Evolutionary conservation across 2,113 vertebrate species (phyloP).

Genomic region (Anser brachyrhynchus): DNA sequence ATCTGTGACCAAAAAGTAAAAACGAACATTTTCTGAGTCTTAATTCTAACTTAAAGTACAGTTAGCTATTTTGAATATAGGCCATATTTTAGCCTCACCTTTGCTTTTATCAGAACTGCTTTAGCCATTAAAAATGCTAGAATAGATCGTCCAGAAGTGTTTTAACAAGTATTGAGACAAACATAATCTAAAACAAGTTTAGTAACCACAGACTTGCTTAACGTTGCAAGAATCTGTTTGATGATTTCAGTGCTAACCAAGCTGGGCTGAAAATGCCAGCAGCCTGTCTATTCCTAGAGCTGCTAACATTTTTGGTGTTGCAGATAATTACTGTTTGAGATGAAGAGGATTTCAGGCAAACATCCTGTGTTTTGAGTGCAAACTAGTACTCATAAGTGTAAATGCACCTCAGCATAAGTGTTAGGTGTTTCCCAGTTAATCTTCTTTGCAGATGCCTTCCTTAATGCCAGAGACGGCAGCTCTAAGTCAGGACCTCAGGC

Average conservation of each 20-base stretch:
- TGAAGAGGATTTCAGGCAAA: not conserved
- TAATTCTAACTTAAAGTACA: not conserved
- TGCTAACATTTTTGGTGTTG: not conserved
- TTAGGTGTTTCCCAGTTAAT: not conserved
- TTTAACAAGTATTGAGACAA: not conserved
- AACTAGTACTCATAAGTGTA: not conserved
- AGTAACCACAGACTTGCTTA: not conserved
- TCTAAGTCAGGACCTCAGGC: not conserved
- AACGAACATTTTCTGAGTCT: not conserved
- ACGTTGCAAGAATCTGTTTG: slow-evolving; percentile 35
- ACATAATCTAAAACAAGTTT: not conserved
- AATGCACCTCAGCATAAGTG: not conserved
- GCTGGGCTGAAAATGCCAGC: not conserved
- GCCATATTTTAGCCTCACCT: not conserved
- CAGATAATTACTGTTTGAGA: not conserved
- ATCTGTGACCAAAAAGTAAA: not conserved
- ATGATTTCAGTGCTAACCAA: slow-evolving; percentile 2
- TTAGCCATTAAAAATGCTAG: not conserved
- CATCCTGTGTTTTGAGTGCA: not conserved
- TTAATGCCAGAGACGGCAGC: not conserved
- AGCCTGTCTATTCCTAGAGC: not conserved
- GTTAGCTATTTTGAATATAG: not conserved
- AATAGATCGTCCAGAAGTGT: not conserved
- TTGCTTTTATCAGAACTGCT: not conserved
- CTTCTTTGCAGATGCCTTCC: not conserved